These are phyloP conservation scores for Cynoglossus semilaevis DNA, from an alignment of 2,113 vertebrate species.

Conservation along the genomic window DNA sequence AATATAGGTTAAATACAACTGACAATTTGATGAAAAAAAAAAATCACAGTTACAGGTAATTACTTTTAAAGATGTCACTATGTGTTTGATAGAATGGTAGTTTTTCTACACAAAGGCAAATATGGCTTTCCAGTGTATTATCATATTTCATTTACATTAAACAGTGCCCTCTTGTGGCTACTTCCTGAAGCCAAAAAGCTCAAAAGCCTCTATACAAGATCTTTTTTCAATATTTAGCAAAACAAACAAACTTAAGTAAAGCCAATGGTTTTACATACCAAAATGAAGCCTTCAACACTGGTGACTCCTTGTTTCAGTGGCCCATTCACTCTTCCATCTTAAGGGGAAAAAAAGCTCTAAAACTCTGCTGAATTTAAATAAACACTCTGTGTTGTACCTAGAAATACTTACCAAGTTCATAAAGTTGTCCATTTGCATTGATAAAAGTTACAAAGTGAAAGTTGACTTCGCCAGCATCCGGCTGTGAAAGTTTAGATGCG, in stretches of 20 bases:
- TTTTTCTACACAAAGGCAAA: too few relatives aligned
- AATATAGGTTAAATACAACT: too few relatives aligned
- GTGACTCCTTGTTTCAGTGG: slow-evolving; percentile 87
- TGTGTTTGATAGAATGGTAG: too few relatives aligned
- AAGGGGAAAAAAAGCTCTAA: slow-evolving; percentile 21
- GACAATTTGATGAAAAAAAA: too few relatives aligned
- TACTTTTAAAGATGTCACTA: too few relatives aligned
- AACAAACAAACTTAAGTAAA: background rate
- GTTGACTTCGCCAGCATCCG: slow-evolving; percentile 86
- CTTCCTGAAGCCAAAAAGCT: background rate
- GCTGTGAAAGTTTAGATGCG: slow-evolving; percentile 65
- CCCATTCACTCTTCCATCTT: slow-evolving; percentile 89
- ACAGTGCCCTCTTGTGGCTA: slow-evolving; percentile 15
- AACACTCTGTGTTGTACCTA: background rate
- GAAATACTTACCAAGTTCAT: slow-evolving; percentile 85
- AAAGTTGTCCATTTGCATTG: slow-evolving; percentile 86
- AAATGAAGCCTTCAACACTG: slow-evolving; percentile 79
- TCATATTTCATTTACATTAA: background rate
- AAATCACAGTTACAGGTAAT: too few relatives aligned
- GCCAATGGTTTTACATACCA: slow-evolving; percentile 66
- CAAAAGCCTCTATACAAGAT: background rate
- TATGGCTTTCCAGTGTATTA: background rate
- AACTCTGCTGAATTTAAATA: background rate
- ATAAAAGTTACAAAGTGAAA: slow-evolving; percentile 95
- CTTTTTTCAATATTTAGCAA: background rate